Conservation (phyloP, 1,140 invertebrate genomes). For the Eurosta solidaginis region DNA sequence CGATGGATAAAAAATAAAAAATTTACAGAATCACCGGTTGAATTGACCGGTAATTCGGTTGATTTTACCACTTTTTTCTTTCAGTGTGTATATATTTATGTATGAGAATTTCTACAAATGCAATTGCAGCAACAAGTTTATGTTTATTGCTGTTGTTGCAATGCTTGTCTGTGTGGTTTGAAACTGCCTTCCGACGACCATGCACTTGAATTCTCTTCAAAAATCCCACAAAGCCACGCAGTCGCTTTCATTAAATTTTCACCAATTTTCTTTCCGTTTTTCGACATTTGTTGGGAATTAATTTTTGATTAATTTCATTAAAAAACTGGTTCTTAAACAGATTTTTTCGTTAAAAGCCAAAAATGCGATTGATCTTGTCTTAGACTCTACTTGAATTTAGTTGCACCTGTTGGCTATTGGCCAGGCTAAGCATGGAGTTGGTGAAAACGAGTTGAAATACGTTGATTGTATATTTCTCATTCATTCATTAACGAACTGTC, state of each 20-base stretch:
- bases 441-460: neutral
- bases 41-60: too few relatives aligned
- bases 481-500: neutral
- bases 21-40: too few relatives aligned
- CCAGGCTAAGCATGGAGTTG: neutral
- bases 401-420: neutral
- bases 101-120: too few relatives aligned
- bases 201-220: slow-evolving; percentile 8
- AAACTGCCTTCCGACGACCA: neutral
- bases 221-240: neutral
- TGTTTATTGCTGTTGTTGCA: neutral
- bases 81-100: neutral
- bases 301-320: neutral
- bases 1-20: too few relatives aligned
- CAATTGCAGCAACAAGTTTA: neutral
- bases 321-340: slow-evolving; percentile 8
- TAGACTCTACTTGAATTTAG: slow-evolving; percentile 9
- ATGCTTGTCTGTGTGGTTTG: neutral
- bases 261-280: slow-evolving; percentile 13
- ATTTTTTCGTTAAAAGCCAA: neutral
- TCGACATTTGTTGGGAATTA: neutral
- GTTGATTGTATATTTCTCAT: neutral
- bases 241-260: slow-evolving; percentile 16
- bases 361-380: neutral
- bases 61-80: too few relatives aligned